A percentile compares a stretch with the other conserved stretches of the same genome.
Evolutionary conservation across 2,113 vertebrate genomes (phyloP).

Genomic region (Lonchura striata): DNA sequence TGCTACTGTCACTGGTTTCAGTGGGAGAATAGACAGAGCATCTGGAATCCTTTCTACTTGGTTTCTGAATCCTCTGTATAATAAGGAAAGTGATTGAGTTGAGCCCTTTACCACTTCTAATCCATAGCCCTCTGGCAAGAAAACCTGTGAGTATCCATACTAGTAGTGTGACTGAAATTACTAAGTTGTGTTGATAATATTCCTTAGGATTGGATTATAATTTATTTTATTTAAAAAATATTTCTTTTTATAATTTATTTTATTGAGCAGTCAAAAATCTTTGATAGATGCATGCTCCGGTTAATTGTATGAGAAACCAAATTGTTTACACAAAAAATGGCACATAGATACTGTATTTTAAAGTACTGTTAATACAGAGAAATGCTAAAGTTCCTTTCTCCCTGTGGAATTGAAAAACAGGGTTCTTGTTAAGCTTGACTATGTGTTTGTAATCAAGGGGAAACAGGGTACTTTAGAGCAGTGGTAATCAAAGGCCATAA

Average conservation of each 20-base stretch:
- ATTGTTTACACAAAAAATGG: background rate
- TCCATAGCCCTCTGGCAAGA: background rate
- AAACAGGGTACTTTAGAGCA: constrained; percentile 47
- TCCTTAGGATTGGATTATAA: background rate
- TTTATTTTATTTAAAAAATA: background rate
- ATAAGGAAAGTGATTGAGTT: background rate
- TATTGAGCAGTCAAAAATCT: background rate
- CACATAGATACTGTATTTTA: constrained; percentile 66
- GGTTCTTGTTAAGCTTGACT: constrained; percentile 71
- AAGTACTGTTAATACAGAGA: constrained; percentile 45
- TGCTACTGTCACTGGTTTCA: background rate
- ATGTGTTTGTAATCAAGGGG: constrained; percentile 76
- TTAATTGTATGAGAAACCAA: background rate
- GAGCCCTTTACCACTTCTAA: background rate
- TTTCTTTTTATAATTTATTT: background rate
- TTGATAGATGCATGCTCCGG: background rate
- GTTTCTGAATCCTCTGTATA: background rate
- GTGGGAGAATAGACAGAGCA: background rate
- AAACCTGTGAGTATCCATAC: background rate
- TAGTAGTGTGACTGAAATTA: background rate
- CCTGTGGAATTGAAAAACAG: constrained; percentile 50
- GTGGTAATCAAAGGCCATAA: constrained; percentile 75
- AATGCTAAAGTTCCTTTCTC: constrained; percentile 75
- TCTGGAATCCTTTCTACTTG: background rate
- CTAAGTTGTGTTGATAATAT: background rate